phyloP scores from a whole-genome alignment of 2,113 vertebrate genomes.

The Ophiodon elongatus region DNA sequence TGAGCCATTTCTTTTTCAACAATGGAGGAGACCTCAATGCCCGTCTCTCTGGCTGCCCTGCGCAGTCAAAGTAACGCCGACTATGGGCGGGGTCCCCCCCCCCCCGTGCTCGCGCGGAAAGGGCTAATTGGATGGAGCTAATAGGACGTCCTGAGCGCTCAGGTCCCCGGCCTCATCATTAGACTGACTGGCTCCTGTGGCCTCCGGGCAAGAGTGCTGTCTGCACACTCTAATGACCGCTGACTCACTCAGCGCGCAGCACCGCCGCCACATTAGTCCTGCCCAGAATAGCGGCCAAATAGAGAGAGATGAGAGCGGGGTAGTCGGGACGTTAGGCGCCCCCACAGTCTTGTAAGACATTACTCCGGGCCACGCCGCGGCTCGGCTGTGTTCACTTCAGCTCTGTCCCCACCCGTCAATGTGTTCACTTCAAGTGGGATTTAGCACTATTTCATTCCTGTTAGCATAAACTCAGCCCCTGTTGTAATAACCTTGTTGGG shows the following conservation, averaged over 20 bases:
- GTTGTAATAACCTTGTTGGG: neutral
- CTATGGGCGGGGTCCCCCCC: constrained; percentile 24
- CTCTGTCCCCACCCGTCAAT: neutral
- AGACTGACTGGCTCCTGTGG: constrained; percentile 80
- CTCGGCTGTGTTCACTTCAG: neutral
- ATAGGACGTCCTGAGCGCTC: constrained; percentile 60
- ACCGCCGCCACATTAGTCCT: constrained; percentile 67
- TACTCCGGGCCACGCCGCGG: constrained; percentile 9
- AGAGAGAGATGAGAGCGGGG: constrained; percentile 64
- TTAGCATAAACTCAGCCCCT: neutral
- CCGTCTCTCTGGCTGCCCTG: constrained; percentile 10
- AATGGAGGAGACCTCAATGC: neutral
- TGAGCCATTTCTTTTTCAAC: neutral
- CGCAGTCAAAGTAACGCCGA: neutral
- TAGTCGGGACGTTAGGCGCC: constrained; percentile 43
- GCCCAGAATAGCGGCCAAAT: constrained; percentile 72
- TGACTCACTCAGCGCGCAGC: constrained; percentile 77
- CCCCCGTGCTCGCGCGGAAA: neutral
- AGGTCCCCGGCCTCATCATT: constrained; percentile 69
- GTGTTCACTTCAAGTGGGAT: neutral
- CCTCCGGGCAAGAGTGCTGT: constrained; percentile 74
- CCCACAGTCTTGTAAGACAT: constrained; percentile 58
- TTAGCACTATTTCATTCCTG: neutral
- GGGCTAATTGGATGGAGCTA: constrained; percentile 61
- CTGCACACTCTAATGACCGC: constrained; percentile 76